Evolutionary conservation across 2,113 vertebrate species (phyloP), one percentile per base, ranked within the genome.

Genomic region (Pelmatolapia mariae): DNA sequence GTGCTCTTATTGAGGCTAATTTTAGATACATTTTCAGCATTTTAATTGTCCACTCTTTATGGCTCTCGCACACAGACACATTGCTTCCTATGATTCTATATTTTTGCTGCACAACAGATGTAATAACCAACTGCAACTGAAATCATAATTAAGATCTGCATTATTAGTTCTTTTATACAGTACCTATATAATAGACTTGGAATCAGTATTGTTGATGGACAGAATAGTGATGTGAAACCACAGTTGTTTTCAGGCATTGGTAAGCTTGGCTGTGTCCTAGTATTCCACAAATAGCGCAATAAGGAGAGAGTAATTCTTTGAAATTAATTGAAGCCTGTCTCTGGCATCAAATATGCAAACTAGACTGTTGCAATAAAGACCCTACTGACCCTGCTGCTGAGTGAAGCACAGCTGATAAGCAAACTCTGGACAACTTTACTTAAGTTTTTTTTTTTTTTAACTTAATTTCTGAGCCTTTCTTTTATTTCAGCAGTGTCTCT

Each of bases 1-100:
- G 84, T 29, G 6, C 40, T 80, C 78, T 85, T 86, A 89, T 87
- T 76, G 86, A 71, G 86, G 53, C 56, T 40, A 56, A 73, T 83
- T 87, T 36, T 45, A 88, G 59, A 90, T 54, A 7, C n/a, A 86
- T 86, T 86, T 53, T 53, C 57, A 81, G 87, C 85, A 85, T 87
- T 84, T 66, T 66, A 63, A 29, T 56, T 36, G 29, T 38, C 71
- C 84, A 86, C 19, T 52, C 56, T 78, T 50, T 6, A 63, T 50
- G n/a, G 47, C 82, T 54, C 56, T 80, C 33, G 24, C 24, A 54
- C 10, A 1, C 38, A 26, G 18, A 31, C 19, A 63, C 50, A 16
- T 10, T 36, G 18, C 83, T 76, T 83, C 36, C 22, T 59, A 31
- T 59, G 10, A 33, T 59, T 84, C 73, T 29, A 12, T 26, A 5